These are phyloP conservation scores for Nymphalis c-album DNA, from an alignment of 2,888 invertebrate species.

Conservation along the genomic window DNA sequence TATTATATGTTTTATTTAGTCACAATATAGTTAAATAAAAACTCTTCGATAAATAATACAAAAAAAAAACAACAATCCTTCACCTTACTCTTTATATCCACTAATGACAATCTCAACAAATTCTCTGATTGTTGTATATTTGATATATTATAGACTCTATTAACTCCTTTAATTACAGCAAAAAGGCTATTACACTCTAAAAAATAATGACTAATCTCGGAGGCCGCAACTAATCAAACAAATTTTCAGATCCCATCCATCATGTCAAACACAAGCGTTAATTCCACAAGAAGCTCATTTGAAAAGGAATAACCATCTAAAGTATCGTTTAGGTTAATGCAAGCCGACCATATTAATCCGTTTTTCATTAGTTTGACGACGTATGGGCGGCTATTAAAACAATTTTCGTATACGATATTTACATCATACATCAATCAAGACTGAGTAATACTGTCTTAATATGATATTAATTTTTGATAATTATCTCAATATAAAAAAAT, in stretches of 20 bases:
- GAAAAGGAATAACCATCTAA: slow-evolving; percentile 49
- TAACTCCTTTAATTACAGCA: slow-evolving; percentile 37
- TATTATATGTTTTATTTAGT: no score
- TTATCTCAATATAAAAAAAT: no score
- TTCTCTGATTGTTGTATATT: not conserved
- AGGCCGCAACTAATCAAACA: slow-evolving; percentile 71
- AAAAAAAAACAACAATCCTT: no score
- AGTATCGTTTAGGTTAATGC: slow-evolving; percentile 49
- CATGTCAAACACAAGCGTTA: slow-evolving; percentile 62
- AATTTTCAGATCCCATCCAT: slow-evolving; percentile 69
- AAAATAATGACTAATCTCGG: slow-evolving; percentile 55
- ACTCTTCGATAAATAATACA: no score
- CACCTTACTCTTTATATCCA: no score
- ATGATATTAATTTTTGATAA: not conserved
- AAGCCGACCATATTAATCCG: slow-evolving; percentile 46
- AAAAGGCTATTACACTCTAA: slow-evolving; percentile 53
- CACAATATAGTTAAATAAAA: no score
- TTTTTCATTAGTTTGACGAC: slow-evolving; percentile 43
- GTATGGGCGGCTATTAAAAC: slow-evolving; percentile 11
- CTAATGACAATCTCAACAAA: not conserved
- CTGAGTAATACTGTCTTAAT: not conserved
- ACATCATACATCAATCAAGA: slow-evolving; percentile 1
- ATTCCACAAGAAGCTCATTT: slow-evolving; percentile 67
- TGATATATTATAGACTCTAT: slow-evolving; percentile 9
- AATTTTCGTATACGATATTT: slow-evolving; percentile 8